Evolutionary conservation across 2,113 vertebrate species (phyloP).

Genomic region (Indicator indicator): DNA sequence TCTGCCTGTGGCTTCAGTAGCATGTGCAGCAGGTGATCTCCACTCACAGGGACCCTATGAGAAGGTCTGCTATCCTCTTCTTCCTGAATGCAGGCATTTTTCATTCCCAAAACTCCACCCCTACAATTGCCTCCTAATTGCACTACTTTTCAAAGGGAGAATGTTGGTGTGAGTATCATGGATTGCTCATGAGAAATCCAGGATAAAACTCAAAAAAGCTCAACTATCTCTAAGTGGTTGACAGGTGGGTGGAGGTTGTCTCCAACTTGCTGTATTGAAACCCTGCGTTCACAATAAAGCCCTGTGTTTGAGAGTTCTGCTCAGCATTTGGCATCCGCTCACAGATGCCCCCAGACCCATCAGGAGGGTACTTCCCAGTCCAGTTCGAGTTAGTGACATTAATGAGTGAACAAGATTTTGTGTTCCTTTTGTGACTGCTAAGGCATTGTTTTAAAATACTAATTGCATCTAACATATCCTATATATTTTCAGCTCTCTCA

Average conservation of each 20-base stretch:
- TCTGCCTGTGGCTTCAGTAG: neutral
- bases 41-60: accelerated
- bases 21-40: neutral
- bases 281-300: neutral
- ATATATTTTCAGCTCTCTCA: constrained; percentile 52
- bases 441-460: constrained; percentile 61
- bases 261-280: neutral
- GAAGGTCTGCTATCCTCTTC: neutral
- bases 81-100: neutral
- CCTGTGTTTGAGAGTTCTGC: neutral
- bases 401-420: neutral
- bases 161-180: accelerated
- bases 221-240: neutral
- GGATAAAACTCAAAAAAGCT: neutral
- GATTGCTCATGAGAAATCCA: neutral
- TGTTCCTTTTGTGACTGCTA: constrained; percentile 29
- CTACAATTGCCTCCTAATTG: neutral
- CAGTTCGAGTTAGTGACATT: neutral
- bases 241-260: neutral
- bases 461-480: neutral
- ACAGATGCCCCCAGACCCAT: neutral
- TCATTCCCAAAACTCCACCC: neutral
- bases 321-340: accelerated
- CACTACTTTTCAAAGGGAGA: neutral
- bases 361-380: neutral